These are phyloP conservation scores for Drosophila rhopaloa DNA, from an alignment of 1,140 invertebrate species.

Conservation along the genomic window DNA sequence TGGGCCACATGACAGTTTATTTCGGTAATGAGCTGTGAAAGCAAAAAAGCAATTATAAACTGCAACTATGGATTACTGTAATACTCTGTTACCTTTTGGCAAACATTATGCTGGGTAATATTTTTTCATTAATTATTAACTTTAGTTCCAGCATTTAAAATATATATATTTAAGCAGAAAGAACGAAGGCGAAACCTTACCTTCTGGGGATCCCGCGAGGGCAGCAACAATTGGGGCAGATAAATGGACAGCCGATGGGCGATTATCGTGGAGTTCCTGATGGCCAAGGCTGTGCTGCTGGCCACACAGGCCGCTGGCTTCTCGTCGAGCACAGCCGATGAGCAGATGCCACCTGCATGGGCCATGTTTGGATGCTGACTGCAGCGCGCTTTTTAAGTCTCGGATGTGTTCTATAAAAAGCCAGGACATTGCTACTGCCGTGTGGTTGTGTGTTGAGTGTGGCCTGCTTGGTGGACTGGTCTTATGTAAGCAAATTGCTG, in stretches of 20 bases:
- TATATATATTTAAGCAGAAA: not conserved
- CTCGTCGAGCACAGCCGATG: conserved; percentile 30
- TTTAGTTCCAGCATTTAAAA: too few species aligned
- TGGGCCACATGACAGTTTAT: conserved; percentile 94
- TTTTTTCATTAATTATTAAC: too few species aligned
- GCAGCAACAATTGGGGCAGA: conserved; percentile 68
- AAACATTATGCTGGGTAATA: too few species aligned
- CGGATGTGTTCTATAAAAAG: conserved; percentile 71
- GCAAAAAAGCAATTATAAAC: not conserved
- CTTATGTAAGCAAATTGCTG: conserved; percentile 79
- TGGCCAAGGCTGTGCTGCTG: conserved; percentile 73
- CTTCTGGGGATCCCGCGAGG: conserved; percentile 73
- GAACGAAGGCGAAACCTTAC: conserved; percentile 5
- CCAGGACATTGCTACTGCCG: conserved; percentile 25
- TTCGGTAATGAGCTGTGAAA: conserved; percentile 91
- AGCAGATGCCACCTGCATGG: conserved; percentile 23
- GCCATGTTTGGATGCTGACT: conserved; percentile 69
- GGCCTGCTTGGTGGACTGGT: conserved; percentile 23
- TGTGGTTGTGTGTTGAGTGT: conserved; percentile 11
- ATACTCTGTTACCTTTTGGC: too few species aligned
- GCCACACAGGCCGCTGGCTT: conserved; percentile 53
- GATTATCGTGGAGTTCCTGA: conserved; percentile 75
- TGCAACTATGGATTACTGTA: too few species aligned
- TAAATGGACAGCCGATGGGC: conserved; percentile 75
- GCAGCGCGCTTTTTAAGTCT: conserved; percentile 26